These are phyloP conservation scores for Cabera pusaria DNA, from an alignment of 2,888 invertebrate genomes.

Conservation along the genomic window DNA sequence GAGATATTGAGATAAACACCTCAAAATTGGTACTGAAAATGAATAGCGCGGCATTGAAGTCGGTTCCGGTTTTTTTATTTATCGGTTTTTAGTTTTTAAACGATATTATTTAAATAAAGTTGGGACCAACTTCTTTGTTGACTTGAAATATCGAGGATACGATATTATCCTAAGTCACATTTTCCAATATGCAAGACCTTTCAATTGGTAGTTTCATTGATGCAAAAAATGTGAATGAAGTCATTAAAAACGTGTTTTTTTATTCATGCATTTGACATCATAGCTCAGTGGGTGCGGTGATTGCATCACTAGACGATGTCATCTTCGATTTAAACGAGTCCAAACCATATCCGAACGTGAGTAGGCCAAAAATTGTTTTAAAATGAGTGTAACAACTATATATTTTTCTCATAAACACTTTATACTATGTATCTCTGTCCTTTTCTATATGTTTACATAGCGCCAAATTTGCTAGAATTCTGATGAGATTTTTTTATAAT, in stretches of 20 bases:
- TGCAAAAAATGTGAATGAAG: too few species aligned
- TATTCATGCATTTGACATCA: conserved; percentile 28
- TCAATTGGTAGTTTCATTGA: too few species aligned
- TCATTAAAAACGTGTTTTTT: conserved; percentile 19
- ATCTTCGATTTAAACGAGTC: conserved; percentile 28
- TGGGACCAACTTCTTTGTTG: too few species aligned
- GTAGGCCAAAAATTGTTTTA: conserved; percentile 25
- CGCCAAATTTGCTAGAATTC: conserved; percentile 13
- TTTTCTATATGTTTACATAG: conserved; percentile 15
- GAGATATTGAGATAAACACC: too few species aligned
- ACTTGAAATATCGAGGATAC: too few species aligned
- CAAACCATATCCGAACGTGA: conserved; percentile 27
- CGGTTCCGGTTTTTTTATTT: too few species aligned
- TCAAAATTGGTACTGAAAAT: too few species aligned
- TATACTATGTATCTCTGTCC: conserved; percentile 4
- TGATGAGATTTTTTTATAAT: conserved; percentile 9
- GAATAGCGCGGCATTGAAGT: too few species aligned
- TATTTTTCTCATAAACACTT: conserved; percentile 15
- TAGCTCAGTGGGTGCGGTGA: conserved; percentile 30
- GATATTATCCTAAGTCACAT: too few species aligned
- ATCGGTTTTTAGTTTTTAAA: too few species aligned
- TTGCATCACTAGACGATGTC: conserved; percentile 31
- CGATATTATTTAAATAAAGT: too few species aligned
- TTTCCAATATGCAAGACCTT: too few species aligned
- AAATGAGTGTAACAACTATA: conserved; percentile 15